Percentiles rank a stretch among this genome's conserved stretches.
Conservation (phyloP, 2,888 invertebrate species). For the Diarsia rubi region DNA sequence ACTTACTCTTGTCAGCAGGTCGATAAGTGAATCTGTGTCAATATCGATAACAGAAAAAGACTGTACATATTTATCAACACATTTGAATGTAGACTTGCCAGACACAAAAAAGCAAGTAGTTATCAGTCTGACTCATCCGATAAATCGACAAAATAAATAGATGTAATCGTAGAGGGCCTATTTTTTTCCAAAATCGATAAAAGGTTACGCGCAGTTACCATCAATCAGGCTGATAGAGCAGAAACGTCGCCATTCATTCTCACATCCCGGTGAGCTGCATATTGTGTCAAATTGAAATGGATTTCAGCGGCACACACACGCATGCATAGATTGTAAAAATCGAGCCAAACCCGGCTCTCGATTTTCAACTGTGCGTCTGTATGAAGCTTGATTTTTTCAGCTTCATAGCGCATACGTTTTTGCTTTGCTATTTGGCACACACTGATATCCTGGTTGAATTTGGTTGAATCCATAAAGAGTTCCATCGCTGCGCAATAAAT, state of each 20-base stretch:
- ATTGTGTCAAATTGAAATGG: conserved; percentile 53
- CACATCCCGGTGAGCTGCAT: conserved; percentile 27
- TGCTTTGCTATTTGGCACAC: conserved; percentile 58
- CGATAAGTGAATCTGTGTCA: conserved; percentile 40
- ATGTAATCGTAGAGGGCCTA: conserved; percentile 1
- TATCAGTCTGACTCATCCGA: conserved; percentile 15
- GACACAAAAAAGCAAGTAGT: conserved; percentile 28
- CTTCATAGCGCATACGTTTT: conserved; percentile 38
- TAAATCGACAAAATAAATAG: conserved; percentile 25
- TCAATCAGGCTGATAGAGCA: conserved; percentile 36
- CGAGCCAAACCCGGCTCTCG: conserved; percentile 19
- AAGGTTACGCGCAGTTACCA: conserved; percentile 7
- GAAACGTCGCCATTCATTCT: conserved; percentile 44
- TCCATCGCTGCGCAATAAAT: conserved; percentile 45
- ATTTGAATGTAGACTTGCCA: conserved; percentile 17
- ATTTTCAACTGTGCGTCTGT: conserved; percentile 41
- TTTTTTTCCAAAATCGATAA: conserved; percentile 23
- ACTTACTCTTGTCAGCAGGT: conserved; percentile 2
- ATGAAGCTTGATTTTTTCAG: conserved; percentile 37
- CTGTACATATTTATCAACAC: conserved; percentile 2
- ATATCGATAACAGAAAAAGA: conserved; percentile 19
- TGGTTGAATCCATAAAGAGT: conserved; percentile 38
- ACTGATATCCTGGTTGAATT: conserved; percentile 53
- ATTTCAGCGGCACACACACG: conserved; percentile 42
- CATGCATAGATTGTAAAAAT: conserved; percentile 40